Evolutionary conservation across 2,113 vertebrate species (phyloP).

Genomic region (Laticauda laticaudata): DNA sequence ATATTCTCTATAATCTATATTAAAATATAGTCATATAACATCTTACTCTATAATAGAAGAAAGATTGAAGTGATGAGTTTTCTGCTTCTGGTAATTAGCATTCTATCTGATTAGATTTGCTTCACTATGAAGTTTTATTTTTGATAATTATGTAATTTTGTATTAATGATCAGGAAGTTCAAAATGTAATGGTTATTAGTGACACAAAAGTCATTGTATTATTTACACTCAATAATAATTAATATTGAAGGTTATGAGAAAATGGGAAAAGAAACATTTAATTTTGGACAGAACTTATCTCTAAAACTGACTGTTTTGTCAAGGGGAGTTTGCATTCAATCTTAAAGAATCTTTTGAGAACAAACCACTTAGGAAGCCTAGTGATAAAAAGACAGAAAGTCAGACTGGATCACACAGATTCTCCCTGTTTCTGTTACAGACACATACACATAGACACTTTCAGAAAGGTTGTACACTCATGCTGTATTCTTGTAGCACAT

Average conservation of each 20-base stretch:
- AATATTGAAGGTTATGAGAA: constrained; percentile 27
- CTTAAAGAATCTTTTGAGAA: background rate
- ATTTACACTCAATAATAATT: constrained; percentile 43
- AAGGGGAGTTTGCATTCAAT: background rate
- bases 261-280: constrained; percentile 24
- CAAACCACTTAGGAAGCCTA: background rate
- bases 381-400: background rate
- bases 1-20: constrained; percentile 69
- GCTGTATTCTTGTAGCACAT: background rate
- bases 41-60: constrained; percentile 57
- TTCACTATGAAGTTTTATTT: constrained; percentile 71
- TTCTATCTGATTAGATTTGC: constrained; percentile 65
- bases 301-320: background rate
- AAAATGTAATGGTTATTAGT: constrained; percentile 44
- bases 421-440: background rate
- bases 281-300: constrained; percentile 13
- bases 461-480: background rate
- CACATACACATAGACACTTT: background rate
- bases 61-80: constrained; percentile 64
- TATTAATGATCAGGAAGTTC: constrained; percentile 50
- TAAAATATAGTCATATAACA: constrained; percentile 50
- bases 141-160: constrained; percentile 64
- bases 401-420: background rate
- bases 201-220: constrained; percentile 32
- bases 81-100: constrained; percentile 74